Conservation (phyloP, 2,113 vertebrate genomes). For the Thunnus maccoyii region DNA sequence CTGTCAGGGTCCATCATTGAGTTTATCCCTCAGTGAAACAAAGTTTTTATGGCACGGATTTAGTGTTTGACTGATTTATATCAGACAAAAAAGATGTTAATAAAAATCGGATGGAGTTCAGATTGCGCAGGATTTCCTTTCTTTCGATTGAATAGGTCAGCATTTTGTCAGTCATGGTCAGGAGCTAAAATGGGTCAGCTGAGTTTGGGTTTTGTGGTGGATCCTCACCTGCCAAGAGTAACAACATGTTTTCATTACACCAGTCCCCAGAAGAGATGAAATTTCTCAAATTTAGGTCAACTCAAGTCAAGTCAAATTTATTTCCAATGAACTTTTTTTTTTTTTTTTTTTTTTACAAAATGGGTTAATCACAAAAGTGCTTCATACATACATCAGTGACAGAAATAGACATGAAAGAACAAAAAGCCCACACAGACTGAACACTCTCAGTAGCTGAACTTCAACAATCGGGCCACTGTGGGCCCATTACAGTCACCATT, state of each 20-base stretch:
- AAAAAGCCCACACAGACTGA: constrained; percentile 6
- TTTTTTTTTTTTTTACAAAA: not conserved
- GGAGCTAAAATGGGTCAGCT: constrained; percentile 52
- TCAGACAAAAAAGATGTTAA: not conserved
- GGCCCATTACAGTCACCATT: constrained; percentile 13
- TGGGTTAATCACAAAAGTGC: constrained; percentile 5
- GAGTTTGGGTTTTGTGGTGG: constrained; percentile 32
- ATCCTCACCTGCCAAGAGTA: constrained; percentile 47
- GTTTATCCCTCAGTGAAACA: constrained; percentile 54
- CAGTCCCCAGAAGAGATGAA: not conserved
- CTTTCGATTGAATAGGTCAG: constrained; percentile 1
- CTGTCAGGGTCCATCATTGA: constrained; percentile 43
- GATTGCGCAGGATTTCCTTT: not conserved
- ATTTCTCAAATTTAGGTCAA: constrained; percentile 43
- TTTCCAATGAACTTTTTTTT: not conserved
- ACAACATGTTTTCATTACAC: constrained; percentile 44
- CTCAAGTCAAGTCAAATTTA: constrained; percentile 14
- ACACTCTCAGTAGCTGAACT: constrained; percentile 31
- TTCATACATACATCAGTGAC: not conserved
- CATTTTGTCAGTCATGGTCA: constrained; percentile 25
- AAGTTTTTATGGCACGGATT: constrained; percentile 59
- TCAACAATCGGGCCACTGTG: constrained; percentile 21
- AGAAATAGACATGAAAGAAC: constrained; percentile 1
- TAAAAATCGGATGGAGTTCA: not conserved
- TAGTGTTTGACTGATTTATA: constrained; percentile 58